Conservation (phyloP, 2,113 vertebrate genomes). For the Platycercus adscitus region DNA sequence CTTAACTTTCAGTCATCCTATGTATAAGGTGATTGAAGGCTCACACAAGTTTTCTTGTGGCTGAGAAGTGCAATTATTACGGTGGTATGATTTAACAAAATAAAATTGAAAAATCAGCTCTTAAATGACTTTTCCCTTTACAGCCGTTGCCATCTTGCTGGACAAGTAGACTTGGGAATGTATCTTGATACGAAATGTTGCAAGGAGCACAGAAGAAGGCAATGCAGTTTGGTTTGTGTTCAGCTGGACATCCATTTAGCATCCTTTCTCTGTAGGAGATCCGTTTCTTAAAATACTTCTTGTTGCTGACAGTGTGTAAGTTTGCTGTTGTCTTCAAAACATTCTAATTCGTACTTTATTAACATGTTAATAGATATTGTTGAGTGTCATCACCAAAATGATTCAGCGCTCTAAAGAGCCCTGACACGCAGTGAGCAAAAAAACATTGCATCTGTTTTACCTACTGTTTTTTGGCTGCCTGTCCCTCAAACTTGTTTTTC, state of each 20-base stretch:
- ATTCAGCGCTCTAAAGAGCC: neutral
- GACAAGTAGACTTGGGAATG: neutral
- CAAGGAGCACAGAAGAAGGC: neutral
- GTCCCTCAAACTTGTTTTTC: constrained; percentile 23
- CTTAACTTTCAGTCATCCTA: neutral
- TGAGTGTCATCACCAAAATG: neutral
- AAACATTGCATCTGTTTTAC: neutral
- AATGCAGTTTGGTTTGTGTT: neutral
- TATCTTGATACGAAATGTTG: neutral
- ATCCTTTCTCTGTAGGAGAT: neutral
- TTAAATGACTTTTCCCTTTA: neutral
- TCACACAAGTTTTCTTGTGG: neutral
- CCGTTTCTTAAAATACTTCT: neutral
- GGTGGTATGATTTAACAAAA: neutral
- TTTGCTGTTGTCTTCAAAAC: neutral
- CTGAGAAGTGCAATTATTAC: neutral
- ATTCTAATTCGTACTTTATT: neutral
- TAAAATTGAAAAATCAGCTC: neutral
- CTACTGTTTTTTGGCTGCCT: constrained; percentile 3
- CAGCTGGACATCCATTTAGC: neutral
- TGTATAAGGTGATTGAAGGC: neutral
- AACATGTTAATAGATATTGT: neutral
- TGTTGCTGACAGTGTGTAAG: neutral
- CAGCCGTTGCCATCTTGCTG: neutral
- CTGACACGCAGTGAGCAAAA: neutral